Base-by-base conservation (phyloP, 2,797 vertebrate species). In the Sardinella longiceps region DNA sequence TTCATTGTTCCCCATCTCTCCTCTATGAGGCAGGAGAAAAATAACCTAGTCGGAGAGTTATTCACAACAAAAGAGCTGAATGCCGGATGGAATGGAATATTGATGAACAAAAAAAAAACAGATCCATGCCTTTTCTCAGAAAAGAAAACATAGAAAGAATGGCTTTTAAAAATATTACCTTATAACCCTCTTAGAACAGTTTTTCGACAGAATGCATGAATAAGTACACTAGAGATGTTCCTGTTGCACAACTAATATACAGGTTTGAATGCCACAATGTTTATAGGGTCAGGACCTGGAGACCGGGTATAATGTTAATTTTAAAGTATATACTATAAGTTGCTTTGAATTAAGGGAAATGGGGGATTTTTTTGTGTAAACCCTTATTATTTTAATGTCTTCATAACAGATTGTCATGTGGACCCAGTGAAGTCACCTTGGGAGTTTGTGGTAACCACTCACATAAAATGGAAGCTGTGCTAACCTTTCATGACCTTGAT, bases 1-100 rank as follows among this genome's bases (percentile, higher is more conserved):
- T 88, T 83, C 46, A 45, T 85, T 81, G 37, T 46, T 43, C 82
- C 87, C 74, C 56, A 83, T 58, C 9, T 85, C 18, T 28, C 84
- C 80, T 4, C 2, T 50, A 77, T 80, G 66, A 88, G 28, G 15
- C 51, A 37, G 25, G 80, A 48, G 23, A 51, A 81, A 50, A 37
- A 70, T 15, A 77, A 77, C 18, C 37, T 6, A 43, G 23, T 18
- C 66, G 23, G 33, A 77, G 70, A 37, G 7, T 70, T 37, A 77
- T 77, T 43, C 33, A 10, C 37, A 77, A 43, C 70, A 43, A 39
- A 77, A 43, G 15, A 39, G 70, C 70, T 43, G 70, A 39, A 39
- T 43, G 37, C 28, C 37, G 63, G 30, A 70, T 70, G 0, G 63
- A 77, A 39, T 77, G 18, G 18, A 77, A 77, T 7, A 77, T 23